Conservation (phyloP, 2,797 vertebrate genomes). For the Cuniculus paca region DNA sequence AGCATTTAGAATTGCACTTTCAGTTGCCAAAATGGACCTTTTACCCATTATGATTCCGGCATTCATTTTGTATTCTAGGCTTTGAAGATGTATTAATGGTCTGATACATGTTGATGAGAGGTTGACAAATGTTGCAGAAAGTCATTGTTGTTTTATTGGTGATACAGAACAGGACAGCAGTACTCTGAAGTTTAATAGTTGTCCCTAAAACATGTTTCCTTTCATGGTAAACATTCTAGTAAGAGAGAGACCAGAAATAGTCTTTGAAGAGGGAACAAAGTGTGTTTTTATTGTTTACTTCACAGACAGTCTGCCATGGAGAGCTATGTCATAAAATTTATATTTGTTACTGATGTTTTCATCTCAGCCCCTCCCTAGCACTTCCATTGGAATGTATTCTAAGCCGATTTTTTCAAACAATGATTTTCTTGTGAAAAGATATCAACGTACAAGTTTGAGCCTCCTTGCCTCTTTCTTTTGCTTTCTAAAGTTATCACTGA, state of each 20-base stretch:
- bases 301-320: neutral
- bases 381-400: neutral
- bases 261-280: neutral
- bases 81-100: slow-evolving; percentile 67
- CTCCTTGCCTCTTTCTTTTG: slow-evolving; percentile 4
- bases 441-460: neutral
- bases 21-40: slow-evolving; percentile 50
- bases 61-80: slow-evolving; percentile 14
- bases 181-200: neutral
- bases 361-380: neutral
- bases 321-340: neutral
- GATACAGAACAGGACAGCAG: neutral
- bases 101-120: slow-evolving; percentile 47
- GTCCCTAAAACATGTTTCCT: slow-evolving; percentile 47
- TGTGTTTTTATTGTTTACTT: neutral
- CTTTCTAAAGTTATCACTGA: slow-evolving; percentile 1
- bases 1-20: slow-evolving; percentile 39
- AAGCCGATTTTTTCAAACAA: neutral
- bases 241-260: neutral
- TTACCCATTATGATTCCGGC: slow-evolving; percentile 61
- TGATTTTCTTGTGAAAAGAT: neutral
- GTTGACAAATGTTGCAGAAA: slow-evolving; percentile 51
- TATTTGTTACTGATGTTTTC: slow-evolving; percentile 21
- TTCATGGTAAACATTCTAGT: slow-evolving; percentile 13
- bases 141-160: slow-evolving; percentile 33